Percentiles rank a stretch among this genome's conserved stretches.
phyloP scores from a whole-genome alignment of 2,888 invertebrate species.

The Ormyrus thymus region DNA sequence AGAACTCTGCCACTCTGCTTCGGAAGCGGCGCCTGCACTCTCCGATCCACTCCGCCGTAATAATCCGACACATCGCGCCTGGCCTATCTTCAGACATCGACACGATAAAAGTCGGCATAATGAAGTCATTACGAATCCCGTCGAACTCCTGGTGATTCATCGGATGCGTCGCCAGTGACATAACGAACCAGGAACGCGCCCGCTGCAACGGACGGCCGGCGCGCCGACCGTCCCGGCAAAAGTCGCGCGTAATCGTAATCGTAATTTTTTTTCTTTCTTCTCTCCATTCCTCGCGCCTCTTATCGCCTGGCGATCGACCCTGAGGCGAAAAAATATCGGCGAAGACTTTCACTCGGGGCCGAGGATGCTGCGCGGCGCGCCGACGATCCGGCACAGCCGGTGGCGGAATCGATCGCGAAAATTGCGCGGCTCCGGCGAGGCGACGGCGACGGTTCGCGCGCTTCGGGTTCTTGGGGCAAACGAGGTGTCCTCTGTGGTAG shows the following conservation, averaged over 20 bases:
- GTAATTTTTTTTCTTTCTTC: not conserved
- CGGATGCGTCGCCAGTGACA: slow-evolving; percentile 26
- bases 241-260: not conserved
- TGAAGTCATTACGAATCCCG: slow-evolving; percentile 48
- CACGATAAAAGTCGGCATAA: slow-evolving; percentile 39
- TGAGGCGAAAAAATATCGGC: slow-evolving; percentile 22
- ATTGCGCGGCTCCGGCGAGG: not conserved
- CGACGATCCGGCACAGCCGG: not conserved
- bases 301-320: slow-evolving; percentile 31
- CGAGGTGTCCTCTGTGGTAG: too few relatives aligned
- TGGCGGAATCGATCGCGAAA: slow-evolving; percentile 15
- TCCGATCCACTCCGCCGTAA: not conserved
- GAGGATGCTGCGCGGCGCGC: too few relatives aligned
- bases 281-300: not conserved
- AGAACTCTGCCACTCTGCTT: not conserved
- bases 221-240: not conserved
- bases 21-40: not conserved
- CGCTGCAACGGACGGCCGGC: slow-evolving; percentile 1
- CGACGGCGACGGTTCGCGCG: too few relatives aligned
- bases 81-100: not conserved
- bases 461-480: too few relatives aligned
- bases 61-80: not conserved
- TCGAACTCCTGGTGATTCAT: slow-evolving; percentile 42
- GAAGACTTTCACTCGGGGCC: slow-evolving; percentile 29
- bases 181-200: slow-evolving; percentile 23